Percentiles rank a stretch among this genome's conserved stretches.
Conservation (phyloP, 2,888 invertebrate genomes). For the Dorcus parallelipipedus region DNA sequence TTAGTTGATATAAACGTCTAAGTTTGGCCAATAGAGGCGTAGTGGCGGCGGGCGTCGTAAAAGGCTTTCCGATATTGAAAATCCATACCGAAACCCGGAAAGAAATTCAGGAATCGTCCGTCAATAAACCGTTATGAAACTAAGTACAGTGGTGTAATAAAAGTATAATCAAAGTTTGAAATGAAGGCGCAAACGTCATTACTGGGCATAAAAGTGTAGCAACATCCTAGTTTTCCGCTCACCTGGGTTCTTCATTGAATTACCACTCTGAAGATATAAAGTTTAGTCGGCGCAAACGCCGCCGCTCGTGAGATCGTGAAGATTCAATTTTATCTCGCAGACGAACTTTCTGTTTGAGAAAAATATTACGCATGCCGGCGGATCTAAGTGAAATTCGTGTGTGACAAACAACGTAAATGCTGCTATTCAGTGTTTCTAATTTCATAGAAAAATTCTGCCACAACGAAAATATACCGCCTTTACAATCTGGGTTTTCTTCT, state of each 20-base stretch:
- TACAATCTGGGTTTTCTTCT: no score
- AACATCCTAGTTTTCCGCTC: slow-evolving; percentile 31
- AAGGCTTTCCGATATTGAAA: no score
- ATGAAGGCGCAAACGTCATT: slow-evolving; percentile 33
- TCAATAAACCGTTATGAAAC: slow-evolving; percentile 3
- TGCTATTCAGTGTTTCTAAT: no score
- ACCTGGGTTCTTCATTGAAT: slow-evolving; percentile 31
- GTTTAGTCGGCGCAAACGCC: not conserved
- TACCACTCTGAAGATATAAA: slow-evolving; percentile 16
- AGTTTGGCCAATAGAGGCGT: no score
- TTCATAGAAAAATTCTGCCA: no score
- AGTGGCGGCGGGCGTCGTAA: no score
- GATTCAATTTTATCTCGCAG: slow-evolving; percentile 2
- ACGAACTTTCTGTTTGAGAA: slow-evolving; percentile 2
- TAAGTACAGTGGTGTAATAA: slow-evolving; percentile 25
- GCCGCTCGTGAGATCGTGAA: not conserved
- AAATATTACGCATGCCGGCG: not conserved
- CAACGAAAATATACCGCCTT: no score
- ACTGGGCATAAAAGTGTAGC: slow-evolving; percentile 30
- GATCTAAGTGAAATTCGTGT: no score
- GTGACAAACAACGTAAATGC: no score
- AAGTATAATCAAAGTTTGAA: slow-evolving; percentile 30
- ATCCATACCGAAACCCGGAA: no score
- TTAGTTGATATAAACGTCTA: no score
- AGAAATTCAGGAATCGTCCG: no score